These are phyloP conservation scores for Drosophila mimica DNA, from an alignment of 2,888 invertebrate species.

Conservation along the genomic window DNA sequence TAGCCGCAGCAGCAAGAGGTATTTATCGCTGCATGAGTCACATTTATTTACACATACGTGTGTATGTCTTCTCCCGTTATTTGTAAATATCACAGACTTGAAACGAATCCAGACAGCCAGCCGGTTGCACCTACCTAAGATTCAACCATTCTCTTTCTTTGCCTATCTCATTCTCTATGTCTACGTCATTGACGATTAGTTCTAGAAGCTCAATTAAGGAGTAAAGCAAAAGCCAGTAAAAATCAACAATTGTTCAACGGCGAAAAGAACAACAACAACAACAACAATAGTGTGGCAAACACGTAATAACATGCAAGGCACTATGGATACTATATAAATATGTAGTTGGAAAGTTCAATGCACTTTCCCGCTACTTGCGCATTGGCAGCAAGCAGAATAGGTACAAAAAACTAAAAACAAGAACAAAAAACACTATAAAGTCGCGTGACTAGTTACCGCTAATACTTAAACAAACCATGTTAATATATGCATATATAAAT, in stretches of 20 bases:
- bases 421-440: slow-evolving; percentile 19
- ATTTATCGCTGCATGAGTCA: slow-evolving; percentile 24
- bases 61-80: slow-evolving; percentile 7
- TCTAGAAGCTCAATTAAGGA: slow-evolving; percentile 58
- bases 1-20: slow-evolving; percentile 5
- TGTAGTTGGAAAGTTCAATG: slow-evolving; percentile 50
- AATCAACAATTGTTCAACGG: slow-evolving; percentile 60
- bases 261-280: slow-evolving; percentile 17
- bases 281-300: slow-evolving; percentile 22
- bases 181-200: slow-evolving; percentile 31
- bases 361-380: slow-evolving; percentile 58
- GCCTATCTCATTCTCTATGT: slow-evolving; percentile 22
- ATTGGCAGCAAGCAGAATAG: slow-evolving; percentile 22
- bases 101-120: slow-evolving; percentile 21
- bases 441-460: slow-evolving; percentile 61
- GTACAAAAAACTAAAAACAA: slow-evolving; percentile 5
- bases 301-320: slow-evolving; percentile 47
- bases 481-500: slow-evolving; percentile 16
- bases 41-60: slow-evolving; percentile 2
- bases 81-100: slow-evolving; percentile 17
- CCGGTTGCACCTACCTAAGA: slow-evolving; percentile 22
- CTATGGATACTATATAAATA: slow-evolving; percentile 23
- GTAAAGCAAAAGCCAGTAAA: slow-evolving; percentile 62
- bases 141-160: slow-evolving; percentile 18
- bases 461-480: slow-evolving; percentile 33